Percentiles rank a stretch among this genome's conserved stretches.
phyloP scores from a whole-genome alignment of 2,888 invertebrate genomes.

The Lepidocyrtoides sp. region DNA sequence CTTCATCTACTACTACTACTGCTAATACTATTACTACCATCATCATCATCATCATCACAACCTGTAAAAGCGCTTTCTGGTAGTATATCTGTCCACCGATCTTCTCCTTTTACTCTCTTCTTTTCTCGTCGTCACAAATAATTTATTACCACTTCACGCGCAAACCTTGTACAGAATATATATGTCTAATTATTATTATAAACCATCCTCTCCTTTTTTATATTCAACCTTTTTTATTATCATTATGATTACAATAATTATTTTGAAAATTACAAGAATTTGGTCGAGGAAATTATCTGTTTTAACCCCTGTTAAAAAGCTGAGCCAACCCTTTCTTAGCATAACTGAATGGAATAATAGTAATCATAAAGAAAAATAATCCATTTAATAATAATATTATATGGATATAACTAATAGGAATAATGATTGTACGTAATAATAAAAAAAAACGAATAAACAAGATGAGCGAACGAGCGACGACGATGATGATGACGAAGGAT shows the following conservation, averaged over 20 bases:
- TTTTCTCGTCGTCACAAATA: conserved; percentile 82
- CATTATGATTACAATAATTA: conserved; percentile 84
- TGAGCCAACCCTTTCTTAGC: conserved; percentile 79
- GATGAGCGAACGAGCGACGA: conserved; percentile 64
- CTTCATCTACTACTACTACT: not conserved
- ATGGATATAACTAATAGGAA: conserved; percentile 79
- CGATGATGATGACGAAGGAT: conserved; percentile 50
- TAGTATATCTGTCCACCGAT: conserved; percentile 63
- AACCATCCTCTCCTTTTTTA: conserved; percentile 68
- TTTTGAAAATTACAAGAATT: conserved; percentile 84
- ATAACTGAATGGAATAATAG: conserved; percentile 79
- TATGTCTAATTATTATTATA: conserved; percentile 81
- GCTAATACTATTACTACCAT: too few relatives aligned
- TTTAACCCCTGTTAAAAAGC: conserved; percentile 84
- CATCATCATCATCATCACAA: conserved; percentile 1
- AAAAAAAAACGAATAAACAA: conserved; percentile 76
- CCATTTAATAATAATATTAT: conserved; percentile 78
- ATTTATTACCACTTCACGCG: conserved; percentile 84
- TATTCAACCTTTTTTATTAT: conserved; percentile 74
- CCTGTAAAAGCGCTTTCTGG: conserved; percentile 11
- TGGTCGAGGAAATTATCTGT: conserved; percentile 82
- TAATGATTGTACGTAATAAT: conserved; percentile 71
- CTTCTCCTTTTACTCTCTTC: conserved; percentile 73
- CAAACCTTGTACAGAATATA: conserved; percentile 80
- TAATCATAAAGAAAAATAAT: conserved; percentile 79